These are phyloP conservation scores for Xiphorhynchus elegans DNA, from an alignment of 2,113 vertebrate genomes.

Conservation along the genomic window DNA sequence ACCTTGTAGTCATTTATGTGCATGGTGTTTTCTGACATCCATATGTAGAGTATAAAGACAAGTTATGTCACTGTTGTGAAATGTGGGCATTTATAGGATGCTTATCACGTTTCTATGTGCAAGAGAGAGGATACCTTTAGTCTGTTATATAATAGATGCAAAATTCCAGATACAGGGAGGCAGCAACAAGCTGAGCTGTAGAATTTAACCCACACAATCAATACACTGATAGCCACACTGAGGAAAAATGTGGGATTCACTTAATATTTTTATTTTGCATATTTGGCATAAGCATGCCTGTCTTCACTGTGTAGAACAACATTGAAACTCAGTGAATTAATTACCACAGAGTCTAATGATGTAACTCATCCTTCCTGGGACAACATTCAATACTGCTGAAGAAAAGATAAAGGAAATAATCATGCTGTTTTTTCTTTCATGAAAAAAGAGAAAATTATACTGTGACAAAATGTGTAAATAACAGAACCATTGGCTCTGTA, in stretches of 20 bases:
- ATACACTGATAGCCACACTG: not conserved
- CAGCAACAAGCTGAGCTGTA: not conserved
- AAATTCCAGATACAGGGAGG: not conserved
- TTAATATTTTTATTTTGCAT: not conserved
- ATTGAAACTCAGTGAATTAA: constrained; percentile 23
- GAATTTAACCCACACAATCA: not conserved
- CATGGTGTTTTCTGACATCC: constrained; percentile 33
- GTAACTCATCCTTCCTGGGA: constrained; percentile 12
- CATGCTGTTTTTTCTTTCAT: not conserved
- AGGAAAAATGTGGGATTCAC: not conserved
- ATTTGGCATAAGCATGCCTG: not conserved
- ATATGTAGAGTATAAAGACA: constrained; percentile 20
- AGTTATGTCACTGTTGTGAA: constrained; percentile 33
- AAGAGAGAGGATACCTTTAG: not conserved
- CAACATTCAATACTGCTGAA: constrained; percentile 9
- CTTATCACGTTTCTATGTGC: not conserved
- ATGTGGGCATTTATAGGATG: constrained; percentile 4
- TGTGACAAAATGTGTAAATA: constrained; percentile 19
- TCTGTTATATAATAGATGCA: not conserved
- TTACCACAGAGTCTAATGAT: constrained; percentile 12
- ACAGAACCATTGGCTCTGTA: not conserved
- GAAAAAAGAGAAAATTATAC: constrained; percentile 22
- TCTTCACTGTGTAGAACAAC: not conserved
- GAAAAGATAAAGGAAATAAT: constrained; percentile 44
- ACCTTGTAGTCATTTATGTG: constrained; percentile 33